A percentile compares a stretch with the other conserved stretches of the same genome.
Conservation (phyloP, 2,797 vertebrate genomes). For the Xyrichtys novacula region DNA sequence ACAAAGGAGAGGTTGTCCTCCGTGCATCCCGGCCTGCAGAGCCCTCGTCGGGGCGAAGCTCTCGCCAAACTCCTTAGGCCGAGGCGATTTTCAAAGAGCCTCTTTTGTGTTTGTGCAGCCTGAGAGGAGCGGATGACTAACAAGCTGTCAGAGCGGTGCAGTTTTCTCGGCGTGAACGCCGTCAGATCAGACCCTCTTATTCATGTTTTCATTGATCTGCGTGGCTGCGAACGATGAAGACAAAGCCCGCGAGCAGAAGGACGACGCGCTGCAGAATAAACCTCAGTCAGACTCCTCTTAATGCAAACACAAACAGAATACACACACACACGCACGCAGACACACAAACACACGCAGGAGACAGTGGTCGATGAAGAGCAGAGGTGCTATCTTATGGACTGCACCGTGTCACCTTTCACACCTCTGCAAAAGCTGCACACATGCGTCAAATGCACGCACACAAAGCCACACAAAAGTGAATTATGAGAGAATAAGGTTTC, state of each 20-base stretch:
- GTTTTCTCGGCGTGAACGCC: constrained; percentile 28
- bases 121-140: constrained; percentile 49
- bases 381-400: constrained; percentile 33
- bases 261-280: constrained; percentile 17
- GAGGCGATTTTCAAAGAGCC: constrained; percentile 58
- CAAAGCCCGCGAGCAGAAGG: constrained; percentile 17
- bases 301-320: constrained; percentile 4
- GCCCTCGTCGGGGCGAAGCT: constrained; percentile 47
- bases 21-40: constrained; percentile 51
- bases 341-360: background rate
- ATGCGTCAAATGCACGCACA: constrained; percentile 2
- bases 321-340: background rate
- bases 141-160: constrained; percentile 48
- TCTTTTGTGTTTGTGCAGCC: constrained; percentile 60
- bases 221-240: constrained; percentile 18
- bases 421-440: constrained; percentile 49
- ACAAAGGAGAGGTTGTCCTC: constrained; percentile 73
- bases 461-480: constrained; percentile 37
- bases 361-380: constrained; percentile 10
- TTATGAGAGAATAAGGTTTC: constrained; percentile 48
- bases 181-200: constrained; percentile 38
- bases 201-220: constrained; percentile 34
- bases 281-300: background rate
- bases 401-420: constrained; percentile 40
- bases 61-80: constrained; percentile 53